Conservation (phyloP, 2,113 vertebrate genomes). For the Eptesicus fuscus region DNA sequence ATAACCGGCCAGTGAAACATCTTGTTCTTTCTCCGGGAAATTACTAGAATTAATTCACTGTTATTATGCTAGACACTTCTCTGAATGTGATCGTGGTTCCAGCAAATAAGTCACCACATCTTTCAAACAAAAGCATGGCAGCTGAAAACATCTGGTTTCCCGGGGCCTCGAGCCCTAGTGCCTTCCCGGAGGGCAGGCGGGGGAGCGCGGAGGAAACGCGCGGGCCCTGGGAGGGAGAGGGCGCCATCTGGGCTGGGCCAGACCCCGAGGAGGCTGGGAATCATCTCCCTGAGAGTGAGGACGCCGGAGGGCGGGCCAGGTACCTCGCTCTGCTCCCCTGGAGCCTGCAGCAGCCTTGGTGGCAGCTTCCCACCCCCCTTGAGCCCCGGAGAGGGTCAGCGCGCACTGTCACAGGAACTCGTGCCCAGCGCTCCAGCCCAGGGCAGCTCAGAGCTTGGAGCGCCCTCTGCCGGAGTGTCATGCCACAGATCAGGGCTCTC, state of each 20-base stretch:
- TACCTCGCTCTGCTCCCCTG: neutral
- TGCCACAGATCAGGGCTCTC: neutral
- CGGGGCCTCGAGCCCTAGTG: no score
- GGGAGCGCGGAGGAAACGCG: neutral
- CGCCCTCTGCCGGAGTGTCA: no score
- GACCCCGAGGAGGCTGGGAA: neutral
- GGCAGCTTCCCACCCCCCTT: fast-evolving
- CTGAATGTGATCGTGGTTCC: neutral
- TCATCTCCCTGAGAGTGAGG: neutral
- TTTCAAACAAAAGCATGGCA: neutral
- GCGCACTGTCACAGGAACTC: neutral
- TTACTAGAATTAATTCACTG: neutral
- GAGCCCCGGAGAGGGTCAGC: neutral
- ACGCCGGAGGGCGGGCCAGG: neutral
- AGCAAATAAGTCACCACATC: neutral
- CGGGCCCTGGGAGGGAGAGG: no score
- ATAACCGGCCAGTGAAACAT: neutral
- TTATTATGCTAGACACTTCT: neutral
- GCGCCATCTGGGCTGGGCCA: neutral
- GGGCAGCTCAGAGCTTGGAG: neutral
- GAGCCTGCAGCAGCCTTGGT: neutral
- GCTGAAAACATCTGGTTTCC: neutral
- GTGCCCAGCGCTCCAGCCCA: neutral
- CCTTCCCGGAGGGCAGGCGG: neutral
- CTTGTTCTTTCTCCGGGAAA: neutral